Conservation (phyloP, 2,113 vertebrate species). For the Natator depressus region DNA sequence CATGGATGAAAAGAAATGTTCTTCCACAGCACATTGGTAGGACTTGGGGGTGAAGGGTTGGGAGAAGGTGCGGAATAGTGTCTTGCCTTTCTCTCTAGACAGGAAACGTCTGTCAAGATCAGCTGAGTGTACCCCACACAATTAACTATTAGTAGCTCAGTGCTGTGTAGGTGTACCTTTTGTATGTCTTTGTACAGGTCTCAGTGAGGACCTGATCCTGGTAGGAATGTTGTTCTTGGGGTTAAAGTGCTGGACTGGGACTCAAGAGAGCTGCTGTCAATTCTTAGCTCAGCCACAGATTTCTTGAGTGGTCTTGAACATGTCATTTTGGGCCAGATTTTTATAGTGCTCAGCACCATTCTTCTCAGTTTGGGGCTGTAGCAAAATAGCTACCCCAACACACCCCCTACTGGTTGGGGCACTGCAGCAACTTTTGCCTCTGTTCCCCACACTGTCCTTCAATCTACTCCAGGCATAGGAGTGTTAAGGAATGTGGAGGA, state of each 20-base stretch:
- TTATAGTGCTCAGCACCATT: neutral
- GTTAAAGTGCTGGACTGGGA: neutral
- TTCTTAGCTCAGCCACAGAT: neutral
- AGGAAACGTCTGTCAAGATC: neutral
- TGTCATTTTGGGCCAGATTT: neutral
- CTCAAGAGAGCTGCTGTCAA: neutral
- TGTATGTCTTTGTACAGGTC: neutral
- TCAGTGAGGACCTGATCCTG: neutral
- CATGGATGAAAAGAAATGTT: neutral
- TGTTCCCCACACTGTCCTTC: neutral
- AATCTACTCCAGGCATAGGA: neutral
- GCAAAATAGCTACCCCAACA: neutral
- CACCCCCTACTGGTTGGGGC: neutral
- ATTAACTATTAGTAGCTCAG: neutral
- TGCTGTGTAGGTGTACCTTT: neutral
- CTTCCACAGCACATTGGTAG: neutral
- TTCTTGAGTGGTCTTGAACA: neutral
- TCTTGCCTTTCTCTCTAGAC: neutral
- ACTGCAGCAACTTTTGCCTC: neutral
- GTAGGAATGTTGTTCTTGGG: neutral
- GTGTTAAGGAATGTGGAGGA: neutral
- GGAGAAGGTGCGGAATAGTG: neutral
- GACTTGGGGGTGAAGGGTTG: neutral
- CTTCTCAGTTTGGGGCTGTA: rapidly evolving
- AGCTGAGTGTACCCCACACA: neutral